These are phyloP conservation scores for Habrosyne pyritoides DNA, from an alignment of 2,888 invertebrate species.

Conservation along the genomic window DNA sequence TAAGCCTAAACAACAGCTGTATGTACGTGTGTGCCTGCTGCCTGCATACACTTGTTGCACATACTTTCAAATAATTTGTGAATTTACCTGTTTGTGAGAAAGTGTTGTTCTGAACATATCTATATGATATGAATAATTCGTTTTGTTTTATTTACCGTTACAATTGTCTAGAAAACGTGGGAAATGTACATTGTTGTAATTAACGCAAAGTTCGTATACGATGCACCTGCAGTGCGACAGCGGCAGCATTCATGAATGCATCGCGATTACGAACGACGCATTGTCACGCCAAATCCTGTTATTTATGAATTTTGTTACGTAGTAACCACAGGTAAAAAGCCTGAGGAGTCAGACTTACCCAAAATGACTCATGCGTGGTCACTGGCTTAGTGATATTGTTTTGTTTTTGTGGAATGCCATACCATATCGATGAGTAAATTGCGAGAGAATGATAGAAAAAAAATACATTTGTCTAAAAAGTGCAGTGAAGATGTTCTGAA, in stretches of 20 bases:
- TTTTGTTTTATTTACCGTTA: conserved; percentile 73
- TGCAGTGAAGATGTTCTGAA: conserved; percentile 30
- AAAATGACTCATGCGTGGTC: conserved; percentile 77
- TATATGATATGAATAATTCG: conserved; percentile 49
- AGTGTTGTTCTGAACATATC: conserved; percentile 63
- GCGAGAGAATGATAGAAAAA: conserved; percentile 33
- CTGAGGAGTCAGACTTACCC: conserved; percentile 53
- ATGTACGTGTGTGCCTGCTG: conserved; percentile 44
- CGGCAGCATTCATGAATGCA: conserved; percentile 53
- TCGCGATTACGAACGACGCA: conserved; percentile 51
- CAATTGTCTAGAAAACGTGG: conserved; percentile 54
- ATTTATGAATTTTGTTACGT: conserved; percentile 48
- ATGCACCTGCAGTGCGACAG: conserved; percentile 76
- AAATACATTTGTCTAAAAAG: conserved; percentile 31
- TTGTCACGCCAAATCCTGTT: conserved; percentile 53
- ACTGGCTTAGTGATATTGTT: conserved; percentile 69
- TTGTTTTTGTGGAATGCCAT: conserved; percentile 72
- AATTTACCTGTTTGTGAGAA: conserved; percentile 60
- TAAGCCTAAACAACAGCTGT: conserved; percentile 59
- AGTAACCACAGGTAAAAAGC: conserved; percentile 60
- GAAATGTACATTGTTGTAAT: conserved; percentile 62
- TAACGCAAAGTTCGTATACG: conserved; percentile 61
- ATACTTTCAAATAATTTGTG: conserved; percentile 70
- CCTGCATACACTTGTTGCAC: conserved; percentile 67
- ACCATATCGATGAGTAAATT: conserved; percentile 67